Evolutionary conservation across 2,797 vertebrate genomes (phyloP), one percentile per base, ranked within the genome.

Genomic region (Centroberyx gerrardi): DNA sequence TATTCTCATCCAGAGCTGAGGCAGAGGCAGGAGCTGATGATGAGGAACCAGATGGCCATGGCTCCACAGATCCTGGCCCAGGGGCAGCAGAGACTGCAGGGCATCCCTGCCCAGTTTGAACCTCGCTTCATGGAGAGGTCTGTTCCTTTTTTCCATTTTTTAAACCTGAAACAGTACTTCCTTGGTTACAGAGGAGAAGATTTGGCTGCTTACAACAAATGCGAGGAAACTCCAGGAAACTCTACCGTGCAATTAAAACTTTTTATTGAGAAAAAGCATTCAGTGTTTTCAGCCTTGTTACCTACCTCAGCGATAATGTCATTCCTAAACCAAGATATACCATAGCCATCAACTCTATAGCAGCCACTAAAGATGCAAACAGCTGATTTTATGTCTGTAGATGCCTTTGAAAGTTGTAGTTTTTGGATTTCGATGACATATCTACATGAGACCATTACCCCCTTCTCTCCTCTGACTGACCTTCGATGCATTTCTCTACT

Each of bases 31-130:
- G 97, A 98, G 92, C 73, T 96, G 88, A 92, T 97, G 18, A 96
- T 97, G 96, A 96, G 97, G 90, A 98, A 97, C 89, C 96, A 97
- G 88, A 97, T 97, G 96, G 93, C 97, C 69, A 94, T 96, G 87
- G 96, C 97, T 56, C 95, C 97, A 14, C 96, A 97, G 90, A 90
- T 98, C 77, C 91, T 97, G 70, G 73, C 95, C 14, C 85, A 97
- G 68, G 93, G 94, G 4, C 97, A 97, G 89, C 97, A 96, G 89
- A 96, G 96, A 76, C 92, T 97, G 62, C 97, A 97, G 64, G 90
- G 95, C 0, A 92, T 97, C 62, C 94, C 96, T 0, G 14, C 95
- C 3, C 95, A 97, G 80, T 97, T 97, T 10, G 97, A 98, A 74
- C 95, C 95, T 59, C 95, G 95, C 1, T 92, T 96, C 80, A 92